Percentiles rank a stretch among this genome's conserved stretches.
These are phyloP conservation scores for Sthenelais limicola DNA, from an alignment of 2,888 invertebrate species.

Conservation along the genomic window DNA sequence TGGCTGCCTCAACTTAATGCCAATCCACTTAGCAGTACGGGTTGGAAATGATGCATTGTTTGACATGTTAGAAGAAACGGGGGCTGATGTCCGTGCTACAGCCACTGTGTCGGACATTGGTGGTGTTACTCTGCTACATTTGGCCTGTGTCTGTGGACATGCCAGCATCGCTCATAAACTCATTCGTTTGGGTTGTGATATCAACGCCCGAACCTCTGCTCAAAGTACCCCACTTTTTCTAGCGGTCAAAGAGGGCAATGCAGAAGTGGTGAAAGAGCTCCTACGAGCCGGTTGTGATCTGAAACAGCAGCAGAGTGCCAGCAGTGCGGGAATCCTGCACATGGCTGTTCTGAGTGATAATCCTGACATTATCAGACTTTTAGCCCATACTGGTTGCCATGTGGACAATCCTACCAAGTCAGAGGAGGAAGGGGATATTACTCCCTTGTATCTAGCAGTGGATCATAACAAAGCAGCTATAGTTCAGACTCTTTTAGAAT, in stretches of 20 bases:
- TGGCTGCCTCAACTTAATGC: slow-evolving; percentile 47
- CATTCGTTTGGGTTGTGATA: slow-evolving; percentile 45
- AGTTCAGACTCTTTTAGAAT: slow-evolving; percentile 44
- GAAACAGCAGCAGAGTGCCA: slow-evolving; percentile 35
- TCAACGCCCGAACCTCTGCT: slow-evolving; percentile 48
- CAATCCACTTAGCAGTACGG: slow-evolving; percentile 50
- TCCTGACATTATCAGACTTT: slow-evolving; percentile 41
- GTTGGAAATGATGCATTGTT: slow-evolving; percentile 46
- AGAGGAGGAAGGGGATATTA: slow-evolving; percentile 49
- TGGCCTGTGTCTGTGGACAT: slow-evolving; percentile 51
- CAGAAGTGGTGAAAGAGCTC: slow-evolving; percentile 47
- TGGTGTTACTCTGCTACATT: slow-evolving; percentile 47
- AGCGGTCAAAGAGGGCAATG: slow-evolving; percentile 50
- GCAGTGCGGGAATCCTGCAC: slow-evolving; percentile 47
- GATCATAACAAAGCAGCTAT: slow-evolving; percentile 46
- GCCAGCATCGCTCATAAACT: slow-evolving; percentile 44
- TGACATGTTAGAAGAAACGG: slow-evolving; percentile 43
- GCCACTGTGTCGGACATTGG: slow-evolving; percentile 47
- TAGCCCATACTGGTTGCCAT: slow-evolving; percentile 42
- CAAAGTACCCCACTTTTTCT: slow-evolving; percentile 51
- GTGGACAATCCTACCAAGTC: slow-evolving; percentile 45
- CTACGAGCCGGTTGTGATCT: slow-evolving; percentile 48
- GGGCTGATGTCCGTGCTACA: slow-evolving; percentile 41
- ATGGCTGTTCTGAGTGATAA: slow-evolving; percentile 49
- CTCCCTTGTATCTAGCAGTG: slow-evolving; percentile 52